Evolutionary conservation across 1,140 invertebrate species (phyloP), one percentile per base, ranked within the genome.

Genomic region (Calosoma granatense): DNA sequence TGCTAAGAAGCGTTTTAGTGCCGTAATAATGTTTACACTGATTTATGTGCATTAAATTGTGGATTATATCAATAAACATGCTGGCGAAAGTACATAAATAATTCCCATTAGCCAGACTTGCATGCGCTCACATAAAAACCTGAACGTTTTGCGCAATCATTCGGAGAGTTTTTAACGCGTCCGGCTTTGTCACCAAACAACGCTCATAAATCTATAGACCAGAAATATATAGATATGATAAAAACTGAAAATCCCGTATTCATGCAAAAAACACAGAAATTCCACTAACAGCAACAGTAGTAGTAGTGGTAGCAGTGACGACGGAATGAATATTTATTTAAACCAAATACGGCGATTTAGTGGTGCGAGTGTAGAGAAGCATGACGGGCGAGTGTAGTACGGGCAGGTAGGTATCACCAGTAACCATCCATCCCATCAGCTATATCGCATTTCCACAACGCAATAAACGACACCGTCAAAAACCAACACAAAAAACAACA

Each of bases 11-110:
- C 41, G 3, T 47, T 9, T 47, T 47, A 17, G 17, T 11, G 17
- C 41, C 4, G 17, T 47, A 47, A 47, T 47, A 47, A 47, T 47
- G 41, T 47, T 47, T 47, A 47, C 41, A 47, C 41, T 47, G 41
- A 47, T 47, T 47, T 47, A 47, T 47, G 41, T 47, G 17, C 41
- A 47, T 47, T 47, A 47, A 47, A 47, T 47, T 47, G 6, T 47
- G 41, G 41, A 47, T 47, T 47, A 47, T 47, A 47, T 17, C 15
- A 47, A 47, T 47, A 47, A 47, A 47, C 41, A 47, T 47, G 41
- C 41, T 47, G 17, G 17, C 41, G 15, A 47, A 47, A 47, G 3
- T 12, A 47, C 41, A 47, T 47, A 47, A 47, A 47, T 47, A 47
- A 47, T 47, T 47, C 41, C 41, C 17, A 47, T 47, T 47, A 47